These are phyloP conservation scores for Labia minor DNA, from an alignment of 2,888 invertebrate genomes.

Conservation along the genomic window DNA sequence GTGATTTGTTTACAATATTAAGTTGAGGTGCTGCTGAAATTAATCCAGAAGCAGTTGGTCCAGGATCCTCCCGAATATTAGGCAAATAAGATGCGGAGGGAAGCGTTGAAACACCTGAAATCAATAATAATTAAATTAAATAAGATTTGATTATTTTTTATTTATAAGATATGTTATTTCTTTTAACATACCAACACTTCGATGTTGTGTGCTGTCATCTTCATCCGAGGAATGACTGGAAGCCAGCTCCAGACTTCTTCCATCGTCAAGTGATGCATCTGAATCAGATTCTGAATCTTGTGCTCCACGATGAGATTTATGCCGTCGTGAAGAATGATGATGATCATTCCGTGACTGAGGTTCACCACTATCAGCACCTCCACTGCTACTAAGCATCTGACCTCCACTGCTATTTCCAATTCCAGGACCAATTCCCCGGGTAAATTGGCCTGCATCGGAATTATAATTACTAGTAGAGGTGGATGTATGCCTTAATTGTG, in stretches of 20 bases:
- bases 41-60: constrained; percentile 16
- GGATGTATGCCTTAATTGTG: constrained; percentile 70
- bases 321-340: constrained; percentile 35
- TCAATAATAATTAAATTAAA: not conserved
- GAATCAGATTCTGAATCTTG: constrained; percentile 72
- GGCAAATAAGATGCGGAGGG: constrained; percentile 46
- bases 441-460: constrained; percentile 20
- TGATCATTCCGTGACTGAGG: not conserved
- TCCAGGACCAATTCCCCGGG: not conserved
- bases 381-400: not conserved
- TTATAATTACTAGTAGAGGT: constrained; percentile 72
- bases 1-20: constrained; percentile 53
- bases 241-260: constrained; percentile 77
- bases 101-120: constrained; percentile 32
- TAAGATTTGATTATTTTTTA: too few species aligned
- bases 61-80: constrained; percentile 40
- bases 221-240: constrained; percentile 95
- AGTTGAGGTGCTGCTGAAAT: constrained; percentile 41
- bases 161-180: too few species aligned
- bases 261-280: constrained; percentile 52
- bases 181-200: constrained; percentile 24
- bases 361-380: not conserved
- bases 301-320: constrained; percentile 35
- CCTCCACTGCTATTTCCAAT: not conserved
- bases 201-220: constrained; percentile 40